Conservation (phyloP, 30 jellyfish, hydroid and myxozoan genomes). For the Aurelia aurita complex sp. Pacific region DNA sequence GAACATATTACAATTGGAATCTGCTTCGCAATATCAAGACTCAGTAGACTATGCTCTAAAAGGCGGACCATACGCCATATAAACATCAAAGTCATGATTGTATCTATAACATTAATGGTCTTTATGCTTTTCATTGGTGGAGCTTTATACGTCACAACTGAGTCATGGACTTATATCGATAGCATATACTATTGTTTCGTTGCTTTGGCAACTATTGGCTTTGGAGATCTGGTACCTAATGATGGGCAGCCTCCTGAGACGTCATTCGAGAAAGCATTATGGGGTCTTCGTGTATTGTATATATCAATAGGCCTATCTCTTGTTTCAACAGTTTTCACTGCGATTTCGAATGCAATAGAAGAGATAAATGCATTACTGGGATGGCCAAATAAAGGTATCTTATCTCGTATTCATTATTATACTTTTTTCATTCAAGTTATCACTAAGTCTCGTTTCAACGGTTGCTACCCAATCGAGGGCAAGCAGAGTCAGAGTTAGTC, state of each 20-base stretch:
- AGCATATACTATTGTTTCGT: conserved; percentile 96
- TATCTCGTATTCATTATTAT: too few species aligned
- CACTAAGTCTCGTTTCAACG: too few species aligned
- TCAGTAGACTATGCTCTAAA: conserved; percentile 71
- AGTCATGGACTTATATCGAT: conserved; percentile 93
- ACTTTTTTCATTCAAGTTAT: too few species aligned
- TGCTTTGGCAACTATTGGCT: conserved; percentile 98
- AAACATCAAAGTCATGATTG: conserved; percentile 93
- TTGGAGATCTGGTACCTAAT: conserved; percentile 99
- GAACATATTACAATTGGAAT: conserved; percentile 96
- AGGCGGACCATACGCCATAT: conserved; percentile 75
- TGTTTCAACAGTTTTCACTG: conserved; percentile 98
- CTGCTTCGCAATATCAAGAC: conserved; percentile 71
- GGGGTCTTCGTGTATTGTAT: conserved; percentile 92
- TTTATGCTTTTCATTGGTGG: conserved; percentile 96
- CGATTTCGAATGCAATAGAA: conserved; percentile 96
- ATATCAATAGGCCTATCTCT: conserved; percentile 89
- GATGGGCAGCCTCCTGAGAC: conserved; percentile 97
- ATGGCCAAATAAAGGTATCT: conserved; percentile 69
- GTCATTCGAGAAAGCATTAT: conserved; percentile 83
- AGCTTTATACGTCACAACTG: conserved; percentile 83
- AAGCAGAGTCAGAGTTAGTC: too few species aligned
- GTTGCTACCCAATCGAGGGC: too few species aligned
- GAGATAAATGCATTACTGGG: conserved; percentile 85
- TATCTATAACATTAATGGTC: conserved; percentile 81